phyloP scores from a whole-genome alignment of 2,888 invertebrate genomes.

The Ecliptopera silaceata region DNA sequence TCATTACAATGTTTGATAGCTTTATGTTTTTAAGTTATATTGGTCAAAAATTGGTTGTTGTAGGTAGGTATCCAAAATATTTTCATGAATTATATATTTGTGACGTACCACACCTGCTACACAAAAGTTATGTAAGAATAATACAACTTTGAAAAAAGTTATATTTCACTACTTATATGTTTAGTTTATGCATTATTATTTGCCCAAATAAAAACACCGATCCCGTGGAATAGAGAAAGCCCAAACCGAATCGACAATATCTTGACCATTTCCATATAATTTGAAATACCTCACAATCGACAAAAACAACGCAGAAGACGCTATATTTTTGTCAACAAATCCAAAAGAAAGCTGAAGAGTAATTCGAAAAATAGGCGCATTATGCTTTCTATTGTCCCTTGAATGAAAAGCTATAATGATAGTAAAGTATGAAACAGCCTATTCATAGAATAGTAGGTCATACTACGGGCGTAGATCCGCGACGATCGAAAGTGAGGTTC shows the following conservation, averaged over 20 bases:
- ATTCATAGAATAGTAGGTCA: constrained; percentile 46
- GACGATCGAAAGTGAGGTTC: constrained; percentile 70
- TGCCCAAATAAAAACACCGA: background rate
- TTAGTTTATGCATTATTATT: too few relatives aligned
- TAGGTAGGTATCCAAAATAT: too few relatives aligned
- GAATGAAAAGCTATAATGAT: constrained; percentile 21
- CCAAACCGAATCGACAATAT: background rate
- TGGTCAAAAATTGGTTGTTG: too few relatives aligned
- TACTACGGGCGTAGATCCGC: constrained; percentile 55
- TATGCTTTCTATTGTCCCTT: constrained; percentile 24
- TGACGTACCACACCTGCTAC: too few relatives aligned
- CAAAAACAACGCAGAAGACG: background rate
- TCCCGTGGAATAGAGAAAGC: background rate
- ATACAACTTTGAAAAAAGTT: too few relatives aligned
- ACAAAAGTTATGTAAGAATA: too few relatives aligned
- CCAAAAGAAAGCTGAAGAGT: constrained; percentile 13
- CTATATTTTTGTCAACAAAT: constrained; percentile 1
- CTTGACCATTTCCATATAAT: background rate
- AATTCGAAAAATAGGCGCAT: constrained; percentile 11
- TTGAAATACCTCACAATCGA: background rate
- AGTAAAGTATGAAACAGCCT: constrained; percentile 20
- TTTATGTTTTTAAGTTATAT: background rate
- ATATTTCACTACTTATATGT: too few relatives aligned
- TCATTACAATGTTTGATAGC: constrained; percentile 14
- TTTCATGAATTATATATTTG: too few relatives aligned